Evolutionary conservation across 2,113 vertebrate species (phyloP), one percentile per base, ranked within the genome.

Genomic region (Mesocricetus auratus): DNA sequence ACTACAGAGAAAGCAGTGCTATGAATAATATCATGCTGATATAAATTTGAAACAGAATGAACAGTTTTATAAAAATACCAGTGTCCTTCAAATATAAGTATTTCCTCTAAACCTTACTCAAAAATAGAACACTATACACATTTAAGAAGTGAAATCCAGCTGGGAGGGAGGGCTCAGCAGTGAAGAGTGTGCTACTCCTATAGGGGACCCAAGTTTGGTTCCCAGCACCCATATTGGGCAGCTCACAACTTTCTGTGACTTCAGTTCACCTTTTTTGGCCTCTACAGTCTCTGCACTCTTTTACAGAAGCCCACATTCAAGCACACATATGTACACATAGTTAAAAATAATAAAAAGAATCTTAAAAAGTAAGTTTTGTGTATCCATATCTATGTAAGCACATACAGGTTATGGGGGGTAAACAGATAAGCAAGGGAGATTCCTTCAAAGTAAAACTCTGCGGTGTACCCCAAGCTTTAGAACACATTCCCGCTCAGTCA

Each of bases 71-170:
- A 56, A 47, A 82, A 90, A 74, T 31, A 13, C 29, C 92, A 62
- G 19, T 39, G 29, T 53, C 92, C 79, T 92, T 86, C 45, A 92
- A 62, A 86, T 90, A 7, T 77, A 90, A 94, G 29, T 82, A 68
- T 21, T 86, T 73, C 86, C 42, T 96, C 39, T 5, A 95, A 64
- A 79, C 66, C 24, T 47, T 60, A 69, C 58, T 93, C n/a, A 94
- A 31, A 95, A 94, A 8, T 47, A 91, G 47, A 89, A 91, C 6
- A 74, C 93, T 45, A 89, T 45, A 89, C 69, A 5, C 19, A 69
- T 83, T 87, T 91, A 91, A 89, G 31, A 81, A 24, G 33, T 50
- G 33, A 2, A 68, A 24, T 22, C 36, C 29, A 39, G 36, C 78
- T 60, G 22, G n/a, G 60, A 33, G n/a, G 36, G 13, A n/a, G 53